Evolutionary conservation across 2,797 vertebrate species (phyloP).

Genomic region (Kryptopterus vitreolus): DNA sequence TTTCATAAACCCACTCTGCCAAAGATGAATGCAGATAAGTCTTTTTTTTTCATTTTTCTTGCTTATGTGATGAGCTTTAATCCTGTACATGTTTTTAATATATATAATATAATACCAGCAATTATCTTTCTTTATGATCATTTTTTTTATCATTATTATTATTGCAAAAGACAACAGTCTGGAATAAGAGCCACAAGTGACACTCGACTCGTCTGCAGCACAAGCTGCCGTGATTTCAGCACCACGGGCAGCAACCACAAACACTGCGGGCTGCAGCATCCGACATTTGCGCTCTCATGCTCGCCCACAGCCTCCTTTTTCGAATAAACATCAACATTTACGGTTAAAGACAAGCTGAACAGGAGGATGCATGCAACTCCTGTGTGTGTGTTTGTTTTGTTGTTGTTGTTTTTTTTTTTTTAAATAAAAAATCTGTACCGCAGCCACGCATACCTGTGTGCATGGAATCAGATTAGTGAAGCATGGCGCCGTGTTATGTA

Average conservation of each 20-base stretch:
- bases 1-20: not conserved
- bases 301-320: not conserved
- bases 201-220: not conserved
- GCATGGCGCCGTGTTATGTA: constrained; percentile 42
- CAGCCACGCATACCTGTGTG: constrained; percentile 11
- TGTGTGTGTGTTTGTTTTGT: too few relatives aligned
- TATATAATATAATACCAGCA: not conserved
- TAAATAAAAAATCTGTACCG: constrained; percentile 5
- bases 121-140: not conserved
- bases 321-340: not conserved
- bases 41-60: not conserved
- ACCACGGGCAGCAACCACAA: constrained; percentile 46
- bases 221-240: constrained; percentile 31
- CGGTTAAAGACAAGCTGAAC: not conserved
- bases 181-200: not conserved
- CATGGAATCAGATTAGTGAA: constrained; percentile 13
- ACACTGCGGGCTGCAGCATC: constrained; percentile 20
- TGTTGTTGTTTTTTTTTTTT: too few relatives aligned
- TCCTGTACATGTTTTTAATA: constrained; percentile 13
- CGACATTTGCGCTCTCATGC: constrained; percentile 5
- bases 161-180: constrained; percentile 4
- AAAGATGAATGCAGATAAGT: not conserved
- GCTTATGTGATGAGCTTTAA: not conserved
- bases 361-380: not conserved
- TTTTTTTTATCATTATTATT: too few relatives aligned